Conservation (phyloP, 2,113 vertebrate species). For the Macroglossus sobrinus region DNA sequence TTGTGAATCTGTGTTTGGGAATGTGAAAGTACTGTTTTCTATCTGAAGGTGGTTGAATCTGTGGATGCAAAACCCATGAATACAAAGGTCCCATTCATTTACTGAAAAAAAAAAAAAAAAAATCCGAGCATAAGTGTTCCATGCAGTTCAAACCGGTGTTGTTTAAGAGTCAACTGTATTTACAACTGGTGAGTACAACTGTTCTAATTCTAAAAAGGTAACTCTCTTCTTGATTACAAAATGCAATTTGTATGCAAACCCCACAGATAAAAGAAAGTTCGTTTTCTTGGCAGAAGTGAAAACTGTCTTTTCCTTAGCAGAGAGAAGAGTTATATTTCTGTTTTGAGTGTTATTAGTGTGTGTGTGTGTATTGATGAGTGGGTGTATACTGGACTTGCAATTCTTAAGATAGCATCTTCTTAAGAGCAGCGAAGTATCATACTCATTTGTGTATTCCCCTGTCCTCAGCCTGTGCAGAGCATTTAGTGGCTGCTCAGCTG, state of each 20-base stretch:
- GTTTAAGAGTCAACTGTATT: not conserved
- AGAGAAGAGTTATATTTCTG: not conserved
- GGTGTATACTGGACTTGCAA: not conserved
- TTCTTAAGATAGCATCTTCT: not conserved
- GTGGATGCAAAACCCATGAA: not conserved
- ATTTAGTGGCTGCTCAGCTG: not conserved
- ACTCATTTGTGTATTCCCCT: not conserved
- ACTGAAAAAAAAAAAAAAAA: not conserved
- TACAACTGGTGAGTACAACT: not conserved
- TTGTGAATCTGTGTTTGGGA: not conserved
- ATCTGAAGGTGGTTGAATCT: not conserved
- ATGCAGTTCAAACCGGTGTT: not conserved
- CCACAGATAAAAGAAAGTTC: not conserved
- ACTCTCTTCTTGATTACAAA: not conserved
- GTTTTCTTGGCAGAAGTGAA: not conserved
- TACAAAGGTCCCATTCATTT: not conserved
- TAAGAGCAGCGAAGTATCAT: not conserved
- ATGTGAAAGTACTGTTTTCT: not conserved
- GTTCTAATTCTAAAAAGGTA: conserved; percentile 26
- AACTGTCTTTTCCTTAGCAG: not conserved
- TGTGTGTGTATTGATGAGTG: not conserved
- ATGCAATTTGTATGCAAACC: not conserved
- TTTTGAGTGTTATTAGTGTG: not conserved
- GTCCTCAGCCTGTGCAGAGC: not conserved
- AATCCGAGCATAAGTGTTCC: too few species aligned